Percentiles rank a stretch among this genome's conserved stretches.
These are phyloP conservation scores for Coremacera marginata DNA, from an alignment of 2,888 invertebrate species.

Conservation along the genomic window DNA sequence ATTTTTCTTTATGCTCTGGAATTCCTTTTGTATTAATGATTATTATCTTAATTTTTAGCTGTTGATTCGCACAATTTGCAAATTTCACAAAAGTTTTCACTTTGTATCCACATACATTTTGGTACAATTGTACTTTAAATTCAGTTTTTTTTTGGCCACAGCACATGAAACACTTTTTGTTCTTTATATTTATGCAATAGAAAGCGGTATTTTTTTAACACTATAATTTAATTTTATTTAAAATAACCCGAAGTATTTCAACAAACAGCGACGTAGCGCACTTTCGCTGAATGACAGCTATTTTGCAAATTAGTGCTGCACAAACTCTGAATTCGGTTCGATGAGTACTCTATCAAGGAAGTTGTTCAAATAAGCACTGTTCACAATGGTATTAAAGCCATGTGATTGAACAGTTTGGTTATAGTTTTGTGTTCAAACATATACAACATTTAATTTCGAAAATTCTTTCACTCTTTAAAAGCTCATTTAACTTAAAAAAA, in stretches of 20 bases:
- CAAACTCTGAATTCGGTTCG: neutral
- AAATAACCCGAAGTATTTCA: neutral
- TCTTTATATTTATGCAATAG: neutral
- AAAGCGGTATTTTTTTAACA: neutral
- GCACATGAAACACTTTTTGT: neutral
- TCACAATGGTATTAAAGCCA: too few relatives aligned
- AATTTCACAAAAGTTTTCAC: conserved; percentile 6
- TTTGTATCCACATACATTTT: conserved; percentile 1
- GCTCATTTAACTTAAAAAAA: too few relatives aligned
- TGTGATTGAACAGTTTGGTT: too few relatives aligned
- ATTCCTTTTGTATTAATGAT: conserved; percentile 8
- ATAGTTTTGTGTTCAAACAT: too few relatives aligned
- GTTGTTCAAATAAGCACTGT: too few relatives aligned
- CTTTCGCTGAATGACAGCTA: conserved; percentile 23
- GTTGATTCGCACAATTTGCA: conserved; percentile 17
- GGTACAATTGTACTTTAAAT: too few relatives aligned
- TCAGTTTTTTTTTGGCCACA: neutral
- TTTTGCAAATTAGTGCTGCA: conserved; percentile 12
- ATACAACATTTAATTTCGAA: too few relatives aligned
- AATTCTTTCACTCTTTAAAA: too few relatives aligned
- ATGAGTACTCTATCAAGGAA: neutral
- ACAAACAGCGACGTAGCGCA: conserved; percentile 28
- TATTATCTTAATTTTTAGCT: conserved; percentile 10
- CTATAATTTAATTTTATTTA: neutral
- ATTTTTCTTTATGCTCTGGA: neutral